Percentiles rank a stretch among this genome's conserved stretches.
These are phyloP conservation scores for Pseudolaguvia tuberculata DNA, from an alignment of 2,113 vertebrate genomes.

Conservation along the genomic window DNA sequence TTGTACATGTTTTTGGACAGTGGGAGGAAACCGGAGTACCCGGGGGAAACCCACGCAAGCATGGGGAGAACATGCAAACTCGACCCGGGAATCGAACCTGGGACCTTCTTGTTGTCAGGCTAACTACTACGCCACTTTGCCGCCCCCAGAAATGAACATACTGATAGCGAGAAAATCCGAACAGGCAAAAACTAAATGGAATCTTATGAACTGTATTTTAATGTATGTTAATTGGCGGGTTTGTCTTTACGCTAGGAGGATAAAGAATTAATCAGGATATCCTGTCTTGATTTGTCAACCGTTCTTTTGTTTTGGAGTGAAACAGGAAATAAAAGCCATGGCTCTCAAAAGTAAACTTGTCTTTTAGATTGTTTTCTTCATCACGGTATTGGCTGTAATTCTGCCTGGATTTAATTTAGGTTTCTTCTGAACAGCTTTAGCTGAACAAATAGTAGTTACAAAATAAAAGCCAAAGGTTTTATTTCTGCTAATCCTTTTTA, in stretches of 20 bases:
- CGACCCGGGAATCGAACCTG: no score
- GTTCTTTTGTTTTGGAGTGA: not conserved
- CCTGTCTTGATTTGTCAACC: not conserved
- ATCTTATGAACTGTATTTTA: not conserved
- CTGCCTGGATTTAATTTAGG: not conserved
- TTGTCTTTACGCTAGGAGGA: not conserved
- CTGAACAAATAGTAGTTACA: not conserved
- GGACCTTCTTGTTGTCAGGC: no score
- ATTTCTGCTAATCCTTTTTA: not conserved
- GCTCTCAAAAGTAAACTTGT: not conserved
- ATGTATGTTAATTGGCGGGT: not conserved
- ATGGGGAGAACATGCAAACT: no score
- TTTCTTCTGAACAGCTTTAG: not conserved
- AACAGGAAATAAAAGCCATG: not conserved
- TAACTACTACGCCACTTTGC: no score
- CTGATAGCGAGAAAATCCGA: no score
- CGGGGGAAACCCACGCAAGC: no score
- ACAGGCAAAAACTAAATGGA: not conserved
- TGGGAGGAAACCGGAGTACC: no score
- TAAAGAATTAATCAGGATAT: not conserved
- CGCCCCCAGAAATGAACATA: not conserved
- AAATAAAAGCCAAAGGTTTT: not conserved
- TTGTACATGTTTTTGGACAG: no score
- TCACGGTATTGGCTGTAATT: not conserved
- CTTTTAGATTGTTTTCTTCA: no score